phyloP scores from a whole-genome alignment of 2,888 invertebrate species.

The Cotesia congregata region DNA sequence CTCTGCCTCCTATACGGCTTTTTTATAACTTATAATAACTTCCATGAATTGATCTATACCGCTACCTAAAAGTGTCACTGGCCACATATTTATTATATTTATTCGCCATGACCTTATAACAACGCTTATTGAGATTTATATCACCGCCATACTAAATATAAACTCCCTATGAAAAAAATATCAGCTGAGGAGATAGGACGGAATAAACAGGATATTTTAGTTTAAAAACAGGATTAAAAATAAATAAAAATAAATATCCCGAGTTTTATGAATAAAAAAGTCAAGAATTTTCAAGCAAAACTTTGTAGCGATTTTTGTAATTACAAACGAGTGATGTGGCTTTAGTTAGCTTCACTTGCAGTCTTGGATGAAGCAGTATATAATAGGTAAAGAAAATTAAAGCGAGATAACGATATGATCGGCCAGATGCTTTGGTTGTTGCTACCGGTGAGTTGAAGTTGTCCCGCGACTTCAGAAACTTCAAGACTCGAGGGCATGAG shows the following conservation, averaged over 20 bases:
- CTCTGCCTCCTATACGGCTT: background rate
- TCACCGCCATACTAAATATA: background rate
- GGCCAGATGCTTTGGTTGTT: slow-evolving; percentile 39
- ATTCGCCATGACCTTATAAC: background rate
- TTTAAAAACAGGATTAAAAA: background rate
- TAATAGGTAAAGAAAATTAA: background rate
- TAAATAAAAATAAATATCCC: background rate
- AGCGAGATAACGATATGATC: slow-evolving; percentile 22
- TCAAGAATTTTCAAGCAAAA: background rate
- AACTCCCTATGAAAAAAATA: background rate
- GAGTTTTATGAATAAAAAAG: background rate
- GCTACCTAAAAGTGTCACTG: background rate
- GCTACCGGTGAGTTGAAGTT: slow-evolving; percentile 28
- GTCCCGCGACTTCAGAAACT: slow-evolving; percentile 21
- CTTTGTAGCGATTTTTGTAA: slow-evolving; percentile 18
- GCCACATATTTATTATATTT: background rate
- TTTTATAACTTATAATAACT: background rate
- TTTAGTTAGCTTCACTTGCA: background rate
- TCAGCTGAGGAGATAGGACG: background rate
- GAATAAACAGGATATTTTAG: background rate
- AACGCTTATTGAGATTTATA: background rate
- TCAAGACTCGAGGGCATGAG: slow-evolving; percentile 20
- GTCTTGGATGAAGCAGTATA: background rate
- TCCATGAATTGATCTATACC: slow-evolving; percentile 1
- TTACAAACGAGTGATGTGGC: background rate